Evolutionary conservation across 2,797 vertebrate genomes (phyloP).

Genomic region (Brachymystax lenok): DNA sequence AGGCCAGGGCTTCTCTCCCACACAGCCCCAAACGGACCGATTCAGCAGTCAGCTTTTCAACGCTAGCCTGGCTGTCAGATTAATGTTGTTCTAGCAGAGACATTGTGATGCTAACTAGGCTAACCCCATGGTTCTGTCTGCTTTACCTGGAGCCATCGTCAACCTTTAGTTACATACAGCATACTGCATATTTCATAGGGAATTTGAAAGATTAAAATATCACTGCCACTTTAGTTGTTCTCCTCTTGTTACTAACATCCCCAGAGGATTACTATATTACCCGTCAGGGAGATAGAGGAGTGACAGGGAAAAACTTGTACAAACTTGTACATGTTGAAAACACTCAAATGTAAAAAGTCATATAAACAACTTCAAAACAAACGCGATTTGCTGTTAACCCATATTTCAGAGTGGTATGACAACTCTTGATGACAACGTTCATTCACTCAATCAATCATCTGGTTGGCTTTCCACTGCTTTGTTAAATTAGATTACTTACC

Average conservation of each 20-base stretch:
- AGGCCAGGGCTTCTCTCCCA: background rate
- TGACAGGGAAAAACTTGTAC: background rate
- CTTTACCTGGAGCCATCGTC: background rate
- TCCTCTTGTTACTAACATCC: too few species aligned
- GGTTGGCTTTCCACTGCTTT: background rate
- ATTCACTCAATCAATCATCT: background rate
- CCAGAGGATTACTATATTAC: background rate
- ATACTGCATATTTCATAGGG: background rate
- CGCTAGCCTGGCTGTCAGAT: slow-evolving; percentile 2
- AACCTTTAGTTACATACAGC: background rate
- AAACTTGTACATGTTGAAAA: background rate
- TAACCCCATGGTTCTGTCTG: slow-evolving; percentile 1
- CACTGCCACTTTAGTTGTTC: too few species aligned
- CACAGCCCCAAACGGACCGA: background rate
- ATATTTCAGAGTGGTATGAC: too few species aligned
- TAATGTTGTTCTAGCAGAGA: slow-evolving; percentile 4
- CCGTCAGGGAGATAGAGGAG: background rate
- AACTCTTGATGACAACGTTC: too few species aligned
- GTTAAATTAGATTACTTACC: too few species aligned
- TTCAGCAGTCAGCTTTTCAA: slow-evolving; percentile 9
- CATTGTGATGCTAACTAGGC: slow-evolving; percentile 3
- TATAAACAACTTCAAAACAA: background rate
- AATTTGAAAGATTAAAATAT: too few species aligned
- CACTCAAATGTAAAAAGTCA: background rate
- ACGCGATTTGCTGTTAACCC: too few species aligned